A percentile compares a stretch with the other conserved stretches of the same genome.
Conservation (phyloP, 2,113 vertebrate genomes). For the Elachura formosa region DNA sequence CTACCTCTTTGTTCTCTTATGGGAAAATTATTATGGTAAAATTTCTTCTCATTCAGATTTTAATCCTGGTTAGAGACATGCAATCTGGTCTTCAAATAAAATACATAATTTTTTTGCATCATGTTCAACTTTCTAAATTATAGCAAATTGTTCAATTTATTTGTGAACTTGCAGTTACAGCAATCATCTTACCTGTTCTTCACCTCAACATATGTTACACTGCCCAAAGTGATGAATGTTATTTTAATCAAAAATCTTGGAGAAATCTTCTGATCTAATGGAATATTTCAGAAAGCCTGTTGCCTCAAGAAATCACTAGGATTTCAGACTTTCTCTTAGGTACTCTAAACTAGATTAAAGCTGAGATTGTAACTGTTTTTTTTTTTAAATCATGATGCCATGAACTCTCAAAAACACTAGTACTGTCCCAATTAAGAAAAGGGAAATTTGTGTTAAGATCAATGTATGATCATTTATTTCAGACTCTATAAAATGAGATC, state of each 20-base stretch:
- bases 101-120: constrained; percentile 60
- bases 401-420: not conserved
- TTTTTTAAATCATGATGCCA: not conserved
- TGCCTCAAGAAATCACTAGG: not conserved
- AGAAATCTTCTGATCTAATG: constrained; percentile 15
- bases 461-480: not conserved
- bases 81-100: constrained; percentile 67
- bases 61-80: constrained; percentile 63
- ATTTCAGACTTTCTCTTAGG: not conserved
- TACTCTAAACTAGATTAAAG: not conserved
- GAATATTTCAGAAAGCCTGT: not conserved
- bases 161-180: constrained; percentile 43
- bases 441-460: not conserved
- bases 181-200: constrained; percentile 52
- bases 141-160: constrained; percentile 72
- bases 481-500: not conserved
- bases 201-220: not conserved
- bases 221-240: constrained; percentile 17
- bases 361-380: not conserved
- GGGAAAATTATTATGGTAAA: constrained; percentile 63
- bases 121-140: constrained; percentile 62
- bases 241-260: constrained; percentile 40
- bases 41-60: constrained; percentile 68
- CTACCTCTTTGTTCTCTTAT: constrained; percentile 55
- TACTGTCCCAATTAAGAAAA: not conserved